These are phyloP conservation scores for Homarus americanus DNA, from an alignment of 1,140 invertebrate genomes.

Conservation along the genomic window DNA sequence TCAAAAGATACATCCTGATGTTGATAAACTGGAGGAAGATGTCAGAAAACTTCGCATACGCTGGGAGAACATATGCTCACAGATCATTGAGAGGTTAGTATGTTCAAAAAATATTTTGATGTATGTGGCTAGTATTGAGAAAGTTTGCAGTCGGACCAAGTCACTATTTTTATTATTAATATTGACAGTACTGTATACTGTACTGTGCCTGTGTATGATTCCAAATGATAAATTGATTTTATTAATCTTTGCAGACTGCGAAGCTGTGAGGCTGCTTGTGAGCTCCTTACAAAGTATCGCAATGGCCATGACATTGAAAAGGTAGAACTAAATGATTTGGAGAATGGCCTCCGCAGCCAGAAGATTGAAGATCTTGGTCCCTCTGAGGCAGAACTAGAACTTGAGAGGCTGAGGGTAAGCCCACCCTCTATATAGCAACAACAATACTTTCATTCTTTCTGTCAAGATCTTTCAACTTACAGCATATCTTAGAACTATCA, in stretches of 20 bases:
- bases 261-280: constrained; percentile 90
- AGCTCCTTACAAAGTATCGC: constrained; percentile 91
- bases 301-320: constrained; percentile 91
- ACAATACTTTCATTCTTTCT: constrained; percentile 27
- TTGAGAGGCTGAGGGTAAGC: constrained; percentile 80
- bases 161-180: no score
- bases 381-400: constrained; percentile 83
- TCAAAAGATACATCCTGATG: constrained; percentile 86
- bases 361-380: constrained; percentile 79
- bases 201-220: no score
- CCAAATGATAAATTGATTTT: background rate
- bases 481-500: constrained; percentile 38
- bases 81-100: constrained; percentile 90
- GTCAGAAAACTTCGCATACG: constrained; percentile 90
- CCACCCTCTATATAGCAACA: constrained; percentile 39
- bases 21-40: constrained; percentile 96
- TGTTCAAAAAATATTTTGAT: no score
- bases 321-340: constrained; percentile 90
- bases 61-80: constrained; percentile 94
- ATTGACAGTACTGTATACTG: background rate
- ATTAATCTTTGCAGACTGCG: constrained; percentile 82
- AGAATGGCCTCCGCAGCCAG: constrained; percentile 85
- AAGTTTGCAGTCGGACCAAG: no score
- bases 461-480: constrained; percentile 29
- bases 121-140: no score